Conservation (phyloP, 2,113 vertebrate species). For the Hydrochoerus hydrochaeris region DNA sequence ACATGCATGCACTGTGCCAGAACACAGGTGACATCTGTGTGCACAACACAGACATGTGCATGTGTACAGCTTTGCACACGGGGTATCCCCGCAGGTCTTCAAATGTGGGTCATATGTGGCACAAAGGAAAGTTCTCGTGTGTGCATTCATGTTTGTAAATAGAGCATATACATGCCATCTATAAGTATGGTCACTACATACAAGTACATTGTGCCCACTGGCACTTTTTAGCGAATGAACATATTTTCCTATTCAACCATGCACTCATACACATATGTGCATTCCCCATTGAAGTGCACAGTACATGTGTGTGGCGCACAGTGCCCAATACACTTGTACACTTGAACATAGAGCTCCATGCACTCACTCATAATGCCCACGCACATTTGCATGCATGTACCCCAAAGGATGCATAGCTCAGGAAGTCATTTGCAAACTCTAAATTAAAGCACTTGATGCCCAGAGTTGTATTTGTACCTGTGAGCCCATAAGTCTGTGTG, state of each 20-base stretch:
- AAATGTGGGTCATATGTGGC: background rate
- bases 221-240: background rate
- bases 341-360: background rate
- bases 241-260: background rate
- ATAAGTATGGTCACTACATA: background rate
- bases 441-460: background rate
- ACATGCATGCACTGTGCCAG: background rate
- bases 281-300: background rate
- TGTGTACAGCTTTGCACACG: accelerated
- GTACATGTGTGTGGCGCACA: background rate
- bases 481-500: background rate
- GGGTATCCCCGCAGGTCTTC: background rate
- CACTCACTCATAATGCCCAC: accelerated
- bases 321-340: background rate
- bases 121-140: background rate
- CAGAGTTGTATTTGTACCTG: background rate
- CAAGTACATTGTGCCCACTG: background rate
- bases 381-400: no score
- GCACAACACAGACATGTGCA: accelerated
- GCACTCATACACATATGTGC: no score
- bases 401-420: background rate
- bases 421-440: background rate
- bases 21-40: background rate
- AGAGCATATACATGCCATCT: background rate
- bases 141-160: background rate